Percentiles rank a stretch among this genome's conserved stretches.
Evolutionary conservation across 1,140 invertebrate species (phyloP).

Genomic region (Aporrectodea caliginosa): DNA sequence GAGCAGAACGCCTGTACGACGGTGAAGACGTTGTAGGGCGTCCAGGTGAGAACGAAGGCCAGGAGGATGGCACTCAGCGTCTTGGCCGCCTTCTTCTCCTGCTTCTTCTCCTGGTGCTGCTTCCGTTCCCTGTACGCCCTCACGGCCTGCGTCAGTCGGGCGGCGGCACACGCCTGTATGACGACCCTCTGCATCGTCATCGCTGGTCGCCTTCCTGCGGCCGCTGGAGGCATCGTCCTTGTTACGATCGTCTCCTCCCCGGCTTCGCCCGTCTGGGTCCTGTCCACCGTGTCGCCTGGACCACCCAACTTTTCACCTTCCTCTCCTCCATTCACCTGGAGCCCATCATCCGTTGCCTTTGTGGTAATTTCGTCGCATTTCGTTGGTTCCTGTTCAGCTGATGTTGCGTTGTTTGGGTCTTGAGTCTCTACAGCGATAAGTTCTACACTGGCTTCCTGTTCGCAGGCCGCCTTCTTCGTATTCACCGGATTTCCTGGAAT

Average conservation of each 20-base stretch:
- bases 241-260: not conserved
- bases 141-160: slow-evolving; percentile 42
- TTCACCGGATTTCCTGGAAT: too few relatives aligned
- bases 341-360: not conserved
- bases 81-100: slow-evolving; percentile 97
- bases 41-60: slow-evolving; percentile 98
- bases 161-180: slow-evolving; percentile 44
- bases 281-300: too few relatives aligned
- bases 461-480: too few relatives aligned
- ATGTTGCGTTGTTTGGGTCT: too few relatives aligned
- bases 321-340: not conserved
- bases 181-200: slow-evolving; percentile 35
- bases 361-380: not conserved
- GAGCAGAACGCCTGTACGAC: slow-evolving; percentile 56
- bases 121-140: slow-evolving; percentile 39
- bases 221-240: too few relatives aligned
- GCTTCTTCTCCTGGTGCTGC: slow-evolving; percentile 89
- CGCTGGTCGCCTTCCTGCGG: not conserved
- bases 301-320: not conserved
- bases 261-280: too few relatives aligned
- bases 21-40: slow-evolving; percentile 86
- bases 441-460: too few relatives aligned
- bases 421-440: too few relatives aligned
- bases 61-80: slow-evolving; percentile 91
- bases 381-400: too few relatives aligned